Evolutionary conservation across 1,140 invertebrate species (phyloP).

Genomic region (Coelopa frigida): DNA sequence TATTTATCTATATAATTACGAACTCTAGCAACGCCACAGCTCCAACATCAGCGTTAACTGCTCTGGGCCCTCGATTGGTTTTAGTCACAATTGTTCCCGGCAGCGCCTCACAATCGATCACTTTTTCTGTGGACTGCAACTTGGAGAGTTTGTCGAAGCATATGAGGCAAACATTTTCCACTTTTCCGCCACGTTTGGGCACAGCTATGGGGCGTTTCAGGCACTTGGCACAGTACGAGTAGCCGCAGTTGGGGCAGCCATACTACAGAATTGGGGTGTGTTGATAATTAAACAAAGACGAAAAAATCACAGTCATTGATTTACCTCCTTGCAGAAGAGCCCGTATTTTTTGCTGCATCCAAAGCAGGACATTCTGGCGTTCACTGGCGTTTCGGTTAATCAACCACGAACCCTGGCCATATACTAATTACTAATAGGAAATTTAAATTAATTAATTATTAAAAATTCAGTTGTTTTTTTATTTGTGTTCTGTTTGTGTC

Average conservation of each 20-base stretch:
- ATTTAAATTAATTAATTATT: not conserved
- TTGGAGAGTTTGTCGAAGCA: conserved; percentile 36
- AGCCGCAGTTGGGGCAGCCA: conserved; percentile 57
- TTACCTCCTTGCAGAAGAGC: conserved; percentile 49
- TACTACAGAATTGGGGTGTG: conserved; percentile 31
- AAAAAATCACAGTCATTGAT: not conserved
- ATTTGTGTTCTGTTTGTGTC: no score
- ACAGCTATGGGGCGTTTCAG: conserved; percentile 50
- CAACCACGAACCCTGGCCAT: no score
- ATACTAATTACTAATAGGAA: no score
- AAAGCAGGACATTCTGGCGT: conserved; percentile 49
- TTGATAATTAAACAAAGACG: not conserved
- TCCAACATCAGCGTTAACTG: conserved; percentile 21
- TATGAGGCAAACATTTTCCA: conserved; percentile 34
- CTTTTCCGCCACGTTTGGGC: conserved; percentile 27
- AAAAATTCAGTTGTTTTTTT: not conserved
- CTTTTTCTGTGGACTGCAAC: conserved; percentile 26
- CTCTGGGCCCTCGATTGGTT: conserved; percentile 8
- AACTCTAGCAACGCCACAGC: conserved; percentile 29
- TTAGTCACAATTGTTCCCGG: conserved; percentile 28
- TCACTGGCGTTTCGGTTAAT: no score
- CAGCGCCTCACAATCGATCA: conserved; percentile 30
- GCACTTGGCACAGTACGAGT: conserved; percentile 58
- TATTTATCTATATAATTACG: no score
- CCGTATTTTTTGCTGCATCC: conserved; percentile 48